Conservation (phyloP, 37 sponge, comb jelly and placozoan species). For the Chondrilla cf. caribensis region DNA sequence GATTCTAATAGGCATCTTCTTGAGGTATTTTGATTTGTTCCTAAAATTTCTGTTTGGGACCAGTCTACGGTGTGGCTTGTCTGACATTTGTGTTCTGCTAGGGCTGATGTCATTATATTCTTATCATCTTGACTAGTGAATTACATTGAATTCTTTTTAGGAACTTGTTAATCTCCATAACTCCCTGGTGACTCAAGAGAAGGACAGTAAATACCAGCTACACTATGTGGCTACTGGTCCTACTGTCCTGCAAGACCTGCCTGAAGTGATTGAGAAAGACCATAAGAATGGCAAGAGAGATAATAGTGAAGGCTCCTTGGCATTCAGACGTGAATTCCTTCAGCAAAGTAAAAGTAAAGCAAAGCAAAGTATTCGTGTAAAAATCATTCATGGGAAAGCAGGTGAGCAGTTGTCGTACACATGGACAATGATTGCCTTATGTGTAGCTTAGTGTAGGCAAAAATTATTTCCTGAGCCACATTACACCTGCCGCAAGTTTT, state of each 20-base stretch:
- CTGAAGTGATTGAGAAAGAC: constrained; percentile 64
- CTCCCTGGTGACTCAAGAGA: constrained; percentile 30
- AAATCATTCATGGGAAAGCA: constrained; percentile 58
- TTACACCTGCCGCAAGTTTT: no score
- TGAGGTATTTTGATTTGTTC: no score
- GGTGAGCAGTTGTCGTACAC: constrained; percentile 12
- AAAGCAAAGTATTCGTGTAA: constrained; percentile 34
- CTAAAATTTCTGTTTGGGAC: no score
- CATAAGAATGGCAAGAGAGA: constrained; percentile 25
- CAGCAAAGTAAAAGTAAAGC: neutral
- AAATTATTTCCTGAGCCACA: no score
- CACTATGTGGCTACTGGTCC: constrained; percentile 75
- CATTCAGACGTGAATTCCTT: neutral
- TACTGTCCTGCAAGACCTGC: constrained; percentile 75
- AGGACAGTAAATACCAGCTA: neutral
- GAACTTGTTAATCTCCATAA: constrained; percentile 47
- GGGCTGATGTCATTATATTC: no score
- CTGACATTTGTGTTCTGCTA: no score
- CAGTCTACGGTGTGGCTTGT: no score
- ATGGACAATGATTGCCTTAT: no score
- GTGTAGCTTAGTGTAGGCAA: no score
- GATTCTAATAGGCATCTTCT: no score
- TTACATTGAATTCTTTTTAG: no score
- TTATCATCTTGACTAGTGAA: no score
- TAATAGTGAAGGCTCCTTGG: neutral